Conservation (phyloP, 2,797 vertebrate species). For the Scolopax bukidnonensis region DNA sequence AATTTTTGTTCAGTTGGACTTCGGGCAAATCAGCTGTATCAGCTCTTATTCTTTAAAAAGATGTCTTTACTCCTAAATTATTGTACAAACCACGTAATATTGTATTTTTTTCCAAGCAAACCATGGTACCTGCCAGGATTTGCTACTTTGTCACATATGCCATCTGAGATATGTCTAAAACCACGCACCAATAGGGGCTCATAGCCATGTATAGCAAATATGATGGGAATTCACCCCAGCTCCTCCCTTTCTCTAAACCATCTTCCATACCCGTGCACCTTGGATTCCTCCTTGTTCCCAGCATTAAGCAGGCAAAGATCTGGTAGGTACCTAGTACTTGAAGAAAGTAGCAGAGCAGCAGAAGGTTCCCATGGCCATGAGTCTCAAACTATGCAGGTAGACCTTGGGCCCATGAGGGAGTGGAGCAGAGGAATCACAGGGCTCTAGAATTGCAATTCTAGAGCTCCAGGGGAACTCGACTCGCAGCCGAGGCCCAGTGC, state of each 20-base stretch:
- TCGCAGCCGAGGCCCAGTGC: background rate
- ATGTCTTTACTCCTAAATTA: background rate
- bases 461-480: background rate
- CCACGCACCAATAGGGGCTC: background rate
- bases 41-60: background rate
- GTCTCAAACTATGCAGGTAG: no score
- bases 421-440: accelerated
- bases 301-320: background rate
- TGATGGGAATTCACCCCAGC: background rate
- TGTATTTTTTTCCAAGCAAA: background rate
- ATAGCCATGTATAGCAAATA: background rate
- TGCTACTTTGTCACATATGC: background rate
- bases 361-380: background rate
- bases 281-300: background rate
- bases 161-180: background rate
- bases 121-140: background rate
- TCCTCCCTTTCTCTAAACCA: background rate
- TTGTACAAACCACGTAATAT: background rate
- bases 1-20: background rate
- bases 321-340: background rate
- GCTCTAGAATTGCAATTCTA: background rate
- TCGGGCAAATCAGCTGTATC: background rate
- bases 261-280: background rate
- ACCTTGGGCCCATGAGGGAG: background rate
- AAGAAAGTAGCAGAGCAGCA: background rate